A percentile compares a stretch with the other conserved stretches of the same genome.
Evolutionary conservation across 2,797 vertebrate genomes (phyloP).

Genomic region (Taeniopygia guttata): DNA sequence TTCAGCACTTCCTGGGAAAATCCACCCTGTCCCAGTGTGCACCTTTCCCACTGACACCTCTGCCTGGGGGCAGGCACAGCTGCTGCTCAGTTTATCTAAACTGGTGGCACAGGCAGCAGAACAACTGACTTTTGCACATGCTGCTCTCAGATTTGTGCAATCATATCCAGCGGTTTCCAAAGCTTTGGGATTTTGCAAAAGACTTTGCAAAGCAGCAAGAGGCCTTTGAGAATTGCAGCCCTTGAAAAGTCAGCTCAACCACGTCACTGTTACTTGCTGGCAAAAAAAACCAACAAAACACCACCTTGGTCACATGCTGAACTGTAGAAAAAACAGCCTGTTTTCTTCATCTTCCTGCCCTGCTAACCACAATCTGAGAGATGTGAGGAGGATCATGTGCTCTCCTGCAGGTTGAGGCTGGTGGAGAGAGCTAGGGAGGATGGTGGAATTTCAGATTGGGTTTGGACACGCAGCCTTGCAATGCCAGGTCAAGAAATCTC

Average conservation of each 20-base stretch:
- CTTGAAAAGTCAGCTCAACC: not conserved
- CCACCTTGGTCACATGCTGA: not conserved
- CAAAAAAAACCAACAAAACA: not conserved
- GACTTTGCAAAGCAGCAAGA: not conserved
- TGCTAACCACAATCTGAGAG: not conserved
- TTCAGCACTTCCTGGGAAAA: not conserved
- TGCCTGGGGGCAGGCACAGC: not conserved
- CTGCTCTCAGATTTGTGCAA: not conserved
- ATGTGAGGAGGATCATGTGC: not conserved
- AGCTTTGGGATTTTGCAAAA: constrained; percentile 7
- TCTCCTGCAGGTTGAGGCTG: not conserved
- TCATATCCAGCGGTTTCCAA: not conserved
- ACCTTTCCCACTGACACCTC: not conserved
- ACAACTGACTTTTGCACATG: not conserved
- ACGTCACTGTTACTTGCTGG: not conserved
- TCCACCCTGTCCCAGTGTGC: not conserved
- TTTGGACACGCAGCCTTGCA: constrained; percentile 8
- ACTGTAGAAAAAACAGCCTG: not conserved
- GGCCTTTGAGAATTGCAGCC: not conserved
- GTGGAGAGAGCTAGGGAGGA: not conserved
- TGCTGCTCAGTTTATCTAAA: not conserved
- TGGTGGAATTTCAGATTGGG: not conserved
- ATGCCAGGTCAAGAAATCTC: constrained; percentile 11
- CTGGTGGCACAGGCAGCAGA: constrained; percentile 11
- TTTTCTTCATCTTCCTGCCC: not conserved